These are phyloP conservation scores for Andrena bicolor DNA, from an alignment of 2,888 invertebrate species.

Conservation along the genomic window DNA sequence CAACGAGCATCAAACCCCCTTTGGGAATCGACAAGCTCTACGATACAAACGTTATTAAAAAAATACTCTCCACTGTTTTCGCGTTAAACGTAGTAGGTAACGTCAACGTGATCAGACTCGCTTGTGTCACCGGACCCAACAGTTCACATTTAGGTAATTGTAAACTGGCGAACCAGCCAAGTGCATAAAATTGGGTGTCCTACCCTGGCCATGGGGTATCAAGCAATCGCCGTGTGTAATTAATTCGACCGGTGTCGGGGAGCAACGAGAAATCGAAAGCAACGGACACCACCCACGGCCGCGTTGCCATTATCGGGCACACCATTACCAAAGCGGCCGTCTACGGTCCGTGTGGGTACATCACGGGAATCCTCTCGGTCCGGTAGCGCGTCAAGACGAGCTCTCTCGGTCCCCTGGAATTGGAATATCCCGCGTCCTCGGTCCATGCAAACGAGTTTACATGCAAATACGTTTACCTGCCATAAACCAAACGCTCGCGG, in stretches of 20 bases:
- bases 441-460: constrained; percentile 70
- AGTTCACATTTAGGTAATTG: background rate
- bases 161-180: background rate
- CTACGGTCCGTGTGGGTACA: constrained; percentile 29
- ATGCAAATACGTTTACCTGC: constrained; percentile 71
- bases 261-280: constrained; percentile 24
- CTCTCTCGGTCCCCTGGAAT: constrained; percentile 60
- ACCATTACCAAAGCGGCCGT: constrained; percentile 42
- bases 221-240: constrained; percentile 30
- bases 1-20: too few species aligned
- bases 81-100: background rate
- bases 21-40: too few species aligned
- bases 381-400: constrained; percentile 50
- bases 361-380: constrained; percentile 47
- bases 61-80: background rate
- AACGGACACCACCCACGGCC: background rate
- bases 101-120: background rate
- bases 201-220: background rate
- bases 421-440: constrained; percentile 63
- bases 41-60: too few species aligned
- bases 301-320: constrained; percentile 37
- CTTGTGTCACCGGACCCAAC: background rate
- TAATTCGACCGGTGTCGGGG: constrained; percentile 20
- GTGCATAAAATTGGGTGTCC: constrained; percentile 30
- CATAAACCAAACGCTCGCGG: constrained; percentile 65